Percentiles rank a stretch among this genome's conserved stretches.
Conservation (phyloP, 2,797 vertebrate genomes). For the Chloroceryle inda region DNA sequence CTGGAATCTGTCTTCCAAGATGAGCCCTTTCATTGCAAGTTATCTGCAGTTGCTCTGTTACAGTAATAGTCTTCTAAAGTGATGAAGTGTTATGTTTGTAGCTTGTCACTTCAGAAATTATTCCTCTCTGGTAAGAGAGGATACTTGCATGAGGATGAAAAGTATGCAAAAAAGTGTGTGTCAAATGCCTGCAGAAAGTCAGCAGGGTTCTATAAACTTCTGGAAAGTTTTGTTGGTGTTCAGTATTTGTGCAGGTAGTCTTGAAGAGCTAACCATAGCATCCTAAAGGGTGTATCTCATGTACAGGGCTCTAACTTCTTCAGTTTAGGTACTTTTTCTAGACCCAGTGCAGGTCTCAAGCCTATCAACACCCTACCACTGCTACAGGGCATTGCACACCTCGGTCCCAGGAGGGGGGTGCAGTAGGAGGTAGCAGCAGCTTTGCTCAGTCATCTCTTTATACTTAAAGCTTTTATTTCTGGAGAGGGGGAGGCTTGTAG, state of each 20-base stretch:
- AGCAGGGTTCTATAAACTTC: neutral
- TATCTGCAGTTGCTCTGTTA: neutral
- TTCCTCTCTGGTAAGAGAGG: neutral
- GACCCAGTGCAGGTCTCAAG: neutral
- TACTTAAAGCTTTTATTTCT: neutral
- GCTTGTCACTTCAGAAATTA: neutral
- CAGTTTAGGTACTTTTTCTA: neutral
- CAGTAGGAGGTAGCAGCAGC: neutral
- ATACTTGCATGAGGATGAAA: neutral
- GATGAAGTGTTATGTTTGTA: neutral
- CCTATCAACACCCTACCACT: neutral
- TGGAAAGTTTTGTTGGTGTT: neutral
- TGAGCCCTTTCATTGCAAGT: neutral
- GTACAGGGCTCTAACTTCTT: rapidly evolving
- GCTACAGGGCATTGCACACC: neutral
- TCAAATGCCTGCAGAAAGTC: neutral
- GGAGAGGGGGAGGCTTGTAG: neutral
- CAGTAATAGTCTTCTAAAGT: neutral
- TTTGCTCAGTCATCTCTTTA: neutral
- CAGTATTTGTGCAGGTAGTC: neutral
- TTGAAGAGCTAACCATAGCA: neutral
- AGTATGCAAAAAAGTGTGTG: neutral
- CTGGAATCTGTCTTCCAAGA: neutral
- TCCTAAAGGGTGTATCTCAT: neutral
- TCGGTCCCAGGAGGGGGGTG: neutral